phyloP scores from a whole-genome alignment of 2,797 vertebrate species.

The Picus viridis region DNA sequence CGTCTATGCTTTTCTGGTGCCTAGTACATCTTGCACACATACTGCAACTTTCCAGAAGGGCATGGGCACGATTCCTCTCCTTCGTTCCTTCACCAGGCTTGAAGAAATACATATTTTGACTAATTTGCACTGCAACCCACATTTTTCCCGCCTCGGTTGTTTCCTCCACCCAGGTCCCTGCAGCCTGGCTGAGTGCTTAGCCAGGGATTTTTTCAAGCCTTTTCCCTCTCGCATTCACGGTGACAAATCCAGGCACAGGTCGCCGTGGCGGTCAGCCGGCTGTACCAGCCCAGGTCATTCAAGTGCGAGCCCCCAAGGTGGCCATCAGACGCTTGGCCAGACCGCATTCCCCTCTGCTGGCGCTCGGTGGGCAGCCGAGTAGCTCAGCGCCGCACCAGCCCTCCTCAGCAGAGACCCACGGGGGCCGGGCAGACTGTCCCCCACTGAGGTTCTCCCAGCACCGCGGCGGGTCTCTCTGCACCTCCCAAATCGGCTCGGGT shows the following conservation, averaged over 20 bases:
- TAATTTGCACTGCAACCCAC: not conserved
- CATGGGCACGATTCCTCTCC: not conserved
- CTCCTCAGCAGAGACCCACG: not conserved
- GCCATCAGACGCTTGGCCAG: too few species aligned
- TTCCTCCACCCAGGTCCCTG: not conserved
- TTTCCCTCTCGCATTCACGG: not conserved
- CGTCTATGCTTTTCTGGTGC: not conserved
- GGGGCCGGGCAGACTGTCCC: not conserved
- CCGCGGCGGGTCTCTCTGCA: not conserved
- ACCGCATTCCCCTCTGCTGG: too few species aligned
- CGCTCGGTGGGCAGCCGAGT: not conserved
- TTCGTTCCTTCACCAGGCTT: not conserved
- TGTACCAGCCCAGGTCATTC: not conserved
- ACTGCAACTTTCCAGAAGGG: not conserved
- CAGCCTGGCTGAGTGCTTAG: not conserved
- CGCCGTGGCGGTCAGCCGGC: not conserved
- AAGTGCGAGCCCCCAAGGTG: too few species aligned
- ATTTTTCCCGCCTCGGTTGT: rapidly evolving
- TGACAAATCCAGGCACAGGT: too few species aligned
- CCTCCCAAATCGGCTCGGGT: not conserved
- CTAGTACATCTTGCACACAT: not conserved
- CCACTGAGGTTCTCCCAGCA: not conserved
- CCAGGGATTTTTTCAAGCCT: not conserved
- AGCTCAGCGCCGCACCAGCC: not conserved
- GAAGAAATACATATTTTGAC: not conserved